Conservation (phyloP, 2,797 vertebrate genomes). For the Ceryle rudis region DNA sequence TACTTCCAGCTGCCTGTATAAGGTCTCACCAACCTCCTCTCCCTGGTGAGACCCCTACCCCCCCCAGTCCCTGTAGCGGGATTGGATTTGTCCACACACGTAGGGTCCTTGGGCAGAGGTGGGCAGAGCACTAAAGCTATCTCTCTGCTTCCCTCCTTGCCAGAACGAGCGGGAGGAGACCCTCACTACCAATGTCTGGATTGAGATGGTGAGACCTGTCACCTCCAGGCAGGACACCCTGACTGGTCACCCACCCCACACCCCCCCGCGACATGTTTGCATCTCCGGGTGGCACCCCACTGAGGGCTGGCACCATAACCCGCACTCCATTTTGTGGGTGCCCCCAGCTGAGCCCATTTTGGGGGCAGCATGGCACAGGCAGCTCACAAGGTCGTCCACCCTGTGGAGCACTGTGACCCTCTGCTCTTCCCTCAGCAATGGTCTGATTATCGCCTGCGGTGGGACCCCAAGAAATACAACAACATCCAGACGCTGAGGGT, state of each 20-base stretch:
- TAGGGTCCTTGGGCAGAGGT: not conserved
- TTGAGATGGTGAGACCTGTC: slow-evolving; percentile 88
- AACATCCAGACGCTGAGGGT: slow-evolving; percentile 86
- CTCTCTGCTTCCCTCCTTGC: not conserved
- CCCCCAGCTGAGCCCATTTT: not conserved
- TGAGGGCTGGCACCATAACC: not conserved
- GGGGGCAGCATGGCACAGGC: not conserved
- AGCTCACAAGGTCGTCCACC: not conserved
- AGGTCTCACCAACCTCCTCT: slow-evolving; percentile 98
- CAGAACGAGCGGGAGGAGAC: slow-evolving; percentile 95
- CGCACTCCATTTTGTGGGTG: not conserved
- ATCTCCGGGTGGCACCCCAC: not conserved
- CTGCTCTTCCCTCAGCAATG: slow-evolving; percentile 82
- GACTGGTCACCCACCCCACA: too few species aligned
- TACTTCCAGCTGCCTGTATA: too few species aligned
- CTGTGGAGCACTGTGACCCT: not conserved
- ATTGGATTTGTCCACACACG: rapidly evolving
- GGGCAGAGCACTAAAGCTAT: not conserved
- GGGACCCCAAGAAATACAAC: slow-evolving; percentile 84
- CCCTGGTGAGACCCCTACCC: slow-evolving; percentile 83
- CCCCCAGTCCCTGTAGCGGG: rapidly evolving
- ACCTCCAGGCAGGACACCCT: not conserved
- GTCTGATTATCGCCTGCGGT: slow-evolving; percentile 90
- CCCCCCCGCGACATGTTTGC: rapidly evolving
- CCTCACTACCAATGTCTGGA: slow-evolving; percentile 94